Evolutionary conservation across 2,888 invertebrate genomes (phyloP).

Genomic region (Tridacna gigas): DNA sequence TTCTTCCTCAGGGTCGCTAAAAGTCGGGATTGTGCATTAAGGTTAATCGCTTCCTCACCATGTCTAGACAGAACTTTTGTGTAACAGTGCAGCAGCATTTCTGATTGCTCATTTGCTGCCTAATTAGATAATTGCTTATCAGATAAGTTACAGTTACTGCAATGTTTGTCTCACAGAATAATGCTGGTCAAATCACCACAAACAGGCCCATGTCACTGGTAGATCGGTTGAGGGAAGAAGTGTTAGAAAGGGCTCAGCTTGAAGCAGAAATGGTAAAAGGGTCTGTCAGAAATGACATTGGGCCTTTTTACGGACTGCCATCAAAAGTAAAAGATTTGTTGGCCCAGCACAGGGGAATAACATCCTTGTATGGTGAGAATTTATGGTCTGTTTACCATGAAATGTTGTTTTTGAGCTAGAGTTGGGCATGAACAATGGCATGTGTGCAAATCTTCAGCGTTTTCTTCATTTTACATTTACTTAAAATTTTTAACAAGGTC

Average conservation of each 20-base stretch:
- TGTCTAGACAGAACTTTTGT: background rate
- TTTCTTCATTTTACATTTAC: too few species aligned
- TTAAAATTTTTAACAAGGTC: too few species aligned
- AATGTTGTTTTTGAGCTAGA: background rate
- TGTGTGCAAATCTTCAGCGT: too few species aligned
- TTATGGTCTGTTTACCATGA: background rate
- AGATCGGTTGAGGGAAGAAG: constrained; percentile 65
- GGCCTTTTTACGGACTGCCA: constrained; percentile 92
- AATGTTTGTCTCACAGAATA: constrained; percentile 68
- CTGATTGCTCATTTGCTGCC: background rate
- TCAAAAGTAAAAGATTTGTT: constrained; percentile 89
- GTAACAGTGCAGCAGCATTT: background rate
- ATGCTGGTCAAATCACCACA: constrained; percentile 66
- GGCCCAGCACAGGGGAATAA: constrained; percentile 91
- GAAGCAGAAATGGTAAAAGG: constrained; percentile 72
- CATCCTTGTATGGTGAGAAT: constrained; percentile 90
- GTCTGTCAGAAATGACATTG: constrained; percentile 71
- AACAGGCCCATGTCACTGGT: constrained; percentile 56
- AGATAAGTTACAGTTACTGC: too few species aligned
- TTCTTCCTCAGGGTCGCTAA: too few species aligned
- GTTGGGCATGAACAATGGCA: too few species aligned
- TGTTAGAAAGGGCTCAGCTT: constrained; percentile 66
- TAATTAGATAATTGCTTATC: too few species aligned
- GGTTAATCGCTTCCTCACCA: too few species aligned
- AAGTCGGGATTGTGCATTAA: background rate